Percentiles rank a stretch among this genome's conserved stretches.
Conservation (phyloP, 2,113 vertebrate species). For the Canis aureus region DNA sequence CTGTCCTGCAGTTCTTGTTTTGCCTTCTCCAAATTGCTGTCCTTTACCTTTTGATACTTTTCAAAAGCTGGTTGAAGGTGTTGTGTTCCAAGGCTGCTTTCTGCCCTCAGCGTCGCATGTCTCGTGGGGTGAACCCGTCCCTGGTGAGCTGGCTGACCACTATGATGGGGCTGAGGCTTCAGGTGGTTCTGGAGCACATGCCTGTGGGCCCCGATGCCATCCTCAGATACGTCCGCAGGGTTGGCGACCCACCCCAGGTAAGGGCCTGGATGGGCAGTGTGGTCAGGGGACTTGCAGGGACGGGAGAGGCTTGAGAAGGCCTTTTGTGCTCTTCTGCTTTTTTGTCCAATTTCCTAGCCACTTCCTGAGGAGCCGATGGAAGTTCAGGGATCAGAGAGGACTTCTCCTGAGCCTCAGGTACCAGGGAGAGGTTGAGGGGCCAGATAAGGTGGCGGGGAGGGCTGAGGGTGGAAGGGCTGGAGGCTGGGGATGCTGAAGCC, state of each 20-base stretch:
- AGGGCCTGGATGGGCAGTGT: not conserved
- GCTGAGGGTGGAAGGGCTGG: not conserved
- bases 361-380: constrained; percentile 86
- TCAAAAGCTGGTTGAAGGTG: not conserved
- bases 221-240: constrained; percentile 90
- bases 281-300: not conserved
- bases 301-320: not conserved
- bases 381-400: constrained; percentile 81
- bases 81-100: not conserved
- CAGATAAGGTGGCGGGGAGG: not conserved
- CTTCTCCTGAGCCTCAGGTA: constrained; percentile 83
- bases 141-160: constrained; percentile 96
- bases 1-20: not conserved
- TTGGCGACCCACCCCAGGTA: constrained; percentile 83
- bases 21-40: not conserved
- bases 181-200: constrained; percentile 94
- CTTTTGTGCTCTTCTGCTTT: not conserved
- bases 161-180: constrained; percentile 96
- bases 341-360: constrained; percentile 59
- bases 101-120: constrained; percentile 92
- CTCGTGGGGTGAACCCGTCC: constrained; percentile 93
- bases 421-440: not conserved
- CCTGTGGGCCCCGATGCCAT: constrained; percentile 93
- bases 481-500: not conserved
- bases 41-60: not conserved